Base-by-base conservation (phyloP, 2,888 invertebrate species). In the Pachydiplax longipennis region DNA sequence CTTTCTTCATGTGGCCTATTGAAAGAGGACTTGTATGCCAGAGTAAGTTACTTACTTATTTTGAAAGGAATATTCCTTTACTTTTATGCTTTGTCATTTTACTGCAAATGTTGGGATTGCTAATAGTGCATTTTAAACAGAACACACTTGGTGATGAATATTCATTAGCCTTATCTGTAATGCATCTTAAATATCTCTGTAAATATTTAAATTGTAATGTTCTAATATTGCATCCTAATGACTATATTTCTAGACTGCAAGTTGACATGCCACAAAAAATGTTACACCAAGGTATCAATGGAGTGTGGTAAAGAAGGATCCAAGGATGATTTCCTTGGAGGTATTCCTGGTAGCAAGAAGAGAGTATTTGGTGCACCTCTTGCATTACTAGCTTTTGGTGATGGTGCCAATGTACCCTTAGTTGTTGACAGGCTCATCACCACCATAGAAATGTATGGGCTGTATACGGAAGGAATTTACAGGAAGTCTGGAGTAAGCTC, bases 1-100 rank as follows among this genome's bases (percentile, higher is more conserved):
- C 97, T 2, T 97, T 98, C 94, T 97, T 99, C 94, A 97, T 99
- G 96, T 99, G 99, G 99, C 98, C 99, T 91, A 97, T 98, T 91
- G 99, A 99, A 94, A 95, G 98, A 91, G 98, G 98, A 90, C 96
- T 98, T 92, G 97, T 96, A 91, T 96, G 96, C 93, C 95, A 95
- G 94, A 95, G 96, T 96, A 93, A 94, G 94, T 94, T 61, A 37
- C 22, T 15, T 91, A 18, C 44, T 18, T 22, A 22, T 15, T 81
- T 35, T 15, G 2, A 37, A 37, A 5, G 37, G 22, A 37, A 40
- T 22, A n/a, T 37, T 73, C 12, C 31, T 31, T 5, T 3, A 25
- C 1, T 31, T 12, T n/a, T 31, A 10, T 25, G 31, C 31, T 31
- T 12, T 31, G 4, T 1, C 15, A 13, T 13, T 73, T 0, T 1